Conservation (phyloP, 2,797 vertebrate genomes). For the Artibeus lituratus region DNA sequence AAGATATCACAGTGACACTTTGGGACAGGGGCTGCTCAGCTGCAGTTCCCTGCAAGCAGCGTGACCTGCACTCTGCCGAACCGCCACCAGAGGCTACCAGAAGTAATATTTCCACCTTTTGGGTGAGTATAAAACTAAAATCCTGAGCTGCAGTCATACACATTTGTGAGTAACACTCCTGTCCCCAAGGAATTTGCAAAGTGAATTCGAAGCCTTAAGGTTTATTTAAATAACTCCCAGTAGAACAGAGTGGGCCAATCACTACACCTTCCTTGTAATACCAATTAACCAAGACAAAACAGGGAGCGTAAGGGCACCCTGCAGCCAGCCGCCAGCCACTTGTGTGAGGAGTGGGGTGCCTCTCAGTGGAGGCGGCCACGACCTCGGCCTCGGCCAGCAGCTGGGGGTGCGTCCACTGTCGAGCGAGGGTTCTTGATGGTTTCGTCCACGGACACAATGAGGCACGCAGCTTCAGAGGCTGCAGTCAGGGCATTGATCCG, state of each 20-base stretch:
- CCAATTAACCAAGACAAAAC: neutral
- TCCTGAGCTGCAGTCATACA: neutral
- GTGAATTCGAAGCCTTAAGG: neutral
- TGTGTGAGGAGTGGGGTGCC: neutral
- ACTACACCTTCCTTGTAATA: neutral
- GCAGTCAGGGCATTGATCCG: slow-evolving; percentile 95
- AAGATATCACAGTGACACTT: neutral
- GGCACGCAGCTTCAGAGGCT: slow-evolving; percentile 95
- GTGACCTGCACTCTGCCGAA: neutral
- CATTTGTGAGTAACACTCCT: neutral
- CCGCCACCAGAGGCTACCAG: neutral
- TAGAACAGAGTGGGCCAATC: neutral
- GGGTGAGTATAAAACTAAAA: neutral
- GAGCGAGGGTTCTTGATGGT: slow-evolving; percentile 98
- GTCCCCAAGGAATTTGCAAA: neutral
- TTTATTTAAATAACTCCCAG: slow-evolving; percentile 73
- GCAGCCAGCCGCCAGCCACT: neutral
- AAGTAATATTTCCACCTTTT: neutral
- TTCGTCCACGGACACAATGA: slow-evolving; percentile 96
- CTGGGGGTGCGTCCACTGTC: slow-evolving; percentile 81
- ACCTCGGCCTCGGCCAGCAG: slow-evolving; percentile 85
- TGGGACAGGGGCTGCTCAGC: neutral
- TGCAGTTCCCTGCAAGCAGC: neutral
- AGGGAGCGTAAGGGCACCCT: neutral
- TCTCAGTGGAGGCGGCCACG: slow-evolving; percentile 86